Evolutionary conservation across 2,113 vertebrate genomes (phyloP), one percentile per base, ranked within the genome.

Genomic region (Serinus canaria): DNA sequence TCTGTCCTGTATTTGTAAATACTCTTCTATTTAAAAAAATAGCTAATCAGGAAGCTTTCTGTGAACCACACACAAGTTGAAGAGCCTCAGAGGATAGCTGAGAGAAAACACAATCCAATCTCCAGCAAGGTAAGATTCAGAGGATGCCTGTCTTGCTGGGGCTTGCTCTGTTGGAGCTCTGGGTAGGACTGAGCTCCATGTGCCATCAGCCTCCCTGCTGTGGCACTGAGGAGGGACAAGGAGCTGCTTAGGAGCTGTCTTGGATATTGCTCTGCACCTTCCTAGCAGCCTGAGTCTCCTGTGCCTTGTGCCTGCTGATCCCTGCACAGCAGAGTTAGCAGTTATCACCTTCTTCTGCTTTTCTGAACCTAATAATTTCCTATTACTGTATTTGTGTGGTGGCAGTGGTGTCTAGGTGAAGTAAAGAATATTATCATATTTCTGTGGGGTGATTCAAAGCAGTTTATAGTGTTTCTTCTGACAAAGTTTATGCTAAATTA

Each of bases 121-220:
- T 6, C 39, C 21, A 2, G 1, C 19, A 74, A 25, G 31, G 15
- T 22, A 59, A 8, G 60, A 4, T 43, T 24, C 41, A 10, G 0
- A 6, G 30, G 13, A 10, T 56, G 70, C n/a, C 28, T 28, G 31
- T 24, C 30, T 20, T 43, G 33, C 27, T 28, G 4, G 35, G 16
- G 8, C n/a, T 66, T 47, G 11, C 11, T 50, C n/a, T 16, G 1
- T 11, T 68, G 60, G 49, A 70, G 49, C 41, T 76, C 44, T 31
- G 49, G 13, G 46, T 30, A 39, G 78, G 59, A 11, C 62, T 30
- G 74, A 76, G 66, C 55, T 55, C 49, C 0, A 0, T 7, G 59
- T 17, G 28, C 2, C 30, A 10, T 10, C 66, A 31, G 23, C 62
- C 21, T 35, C 23, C 1, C 39, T 31, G 13, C 17, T 3, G n/a